Percentiles rank a stretch among this genome's conserved stretches.
Evolutionary conservation across 2,797 vertebrate genomes (phyloP).

Genomic region (Margarornis squamiger): DNA sequence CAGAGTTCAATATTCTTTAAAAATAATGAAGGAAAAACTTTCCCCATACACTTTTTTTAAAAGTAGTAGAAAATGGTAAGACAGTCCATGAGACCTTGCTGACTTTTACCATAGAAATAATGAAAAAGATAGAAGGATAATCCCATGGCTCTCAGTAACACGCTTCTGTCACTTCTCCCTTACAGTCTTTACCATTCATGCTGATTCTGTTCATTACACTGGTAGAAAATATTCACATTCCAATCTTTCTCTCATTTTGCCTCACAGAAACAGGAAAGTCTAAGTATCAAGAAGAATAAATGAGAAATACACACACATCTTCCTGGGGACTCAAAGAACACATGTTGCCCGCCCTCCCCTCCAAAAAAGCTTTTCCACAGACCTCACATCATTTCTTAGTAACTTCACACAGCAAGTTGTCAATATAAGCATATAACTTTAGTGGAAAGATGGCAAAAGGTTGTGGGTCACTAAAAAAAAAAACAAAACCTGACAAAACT

Average conservation of each 20-base stretch:
- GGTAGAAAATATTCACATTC: neutral
- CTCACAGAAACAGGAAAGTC: neutral
- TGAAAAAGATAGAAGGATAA: neutral
- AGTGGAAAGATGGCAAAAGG: neutral
- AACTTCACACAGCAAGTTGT: neutral
- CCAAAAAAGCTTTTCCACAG: neutral
- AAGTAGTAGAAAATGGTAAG: neutral
- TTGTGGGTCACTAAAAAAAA: neutral
- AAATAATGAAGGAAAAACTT: neutral
- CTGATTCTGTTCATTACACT: neutral
- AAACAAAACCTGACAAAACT: neutral
- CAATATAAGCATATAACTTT: neutral
- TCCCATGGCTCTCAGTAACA: neutral
- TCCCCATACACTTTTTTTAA: accelerated
- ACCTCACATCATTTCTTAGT: neutral
- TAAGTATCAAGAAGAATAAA: neutral
- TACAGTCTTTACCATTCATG: neutral
- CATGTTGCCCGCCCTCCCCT: too few species aligned
- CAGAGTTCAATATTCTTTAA: neutral
- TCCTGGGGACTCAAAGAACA: neutral
- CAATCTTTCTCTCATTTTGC: neutral
- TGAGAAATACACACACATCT: neutral
- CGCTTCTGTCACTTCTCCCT: neutral
- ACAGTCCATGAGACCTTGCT: neutral
- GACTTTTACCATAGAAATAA: neutral